Evolutionary conservation across 2,888 invertebrate species (phyloP).

Genomic region (Taphrorychus bicolor): DNA sequence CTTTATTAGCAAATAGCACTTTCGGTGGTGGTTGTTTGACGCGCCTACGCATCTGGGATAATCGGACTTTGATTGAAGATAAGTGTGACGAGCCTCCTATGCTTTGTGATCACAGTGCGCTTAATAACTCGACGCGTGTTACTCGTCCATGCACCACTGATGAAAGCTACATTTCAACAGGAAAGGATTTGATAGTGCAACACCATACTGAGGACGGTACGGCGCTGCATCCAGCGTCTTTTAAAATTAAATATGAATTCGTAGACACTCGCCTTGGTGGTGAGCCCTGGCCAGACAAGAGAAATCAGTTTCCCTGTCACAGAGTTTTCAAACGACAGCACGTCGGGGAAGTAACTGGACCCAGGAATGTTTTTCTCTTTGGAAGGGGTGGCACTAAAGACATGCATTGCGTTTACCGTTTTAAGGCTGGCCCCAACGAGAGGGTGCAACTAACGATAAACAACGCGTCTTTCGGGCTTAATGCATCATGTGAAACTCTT

Average conservation of each 20-base stretch:
- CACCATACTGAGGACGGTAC: constrained; percentile 75
- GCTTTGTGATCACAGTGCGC: constrained; percentile 81
- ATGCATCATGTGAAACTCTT: constrained; percentile 71
- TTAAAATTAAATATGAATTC: constrained; percentile 81
- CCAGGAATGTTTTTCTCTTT: constrained; percentile 80
- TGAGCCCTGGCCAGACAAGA: constrained; percentile 63
- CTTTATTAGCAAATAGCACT: constrained; percentile 52
- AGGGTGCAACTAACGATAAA: constrained; percentile 71
- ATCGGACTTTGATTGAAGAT: constrained; percentile 70
- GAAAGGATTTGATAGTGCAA: constrained; percentile 60
- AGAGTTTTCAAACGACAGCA: constrained; percentile 71
- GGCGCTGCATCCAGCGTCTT: constrained; percentile 78
- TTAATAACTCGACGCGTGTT: constrained; percentile 74
- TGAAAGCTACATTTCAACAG: constrained; percentile 78
- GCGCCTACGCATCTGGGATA: constrained; percentile 78
- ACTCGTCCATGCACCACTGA: constrained; percentile 81
- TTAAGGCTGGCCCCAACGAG: constrained; percentile 62
- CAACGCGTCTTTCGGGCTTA: constrained; percentile 76
- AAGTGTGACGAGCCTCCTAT: constrained; percentile 81
- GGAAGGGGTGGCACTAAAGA: constrained; percentile 82
- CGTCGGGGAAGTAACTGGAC: constrained; percentile 70
- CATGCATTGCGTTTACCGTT: constrained; percentile 78
- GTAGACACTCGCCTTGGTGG: constrained; percentile 77
- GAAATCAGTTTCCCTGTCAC: constrained; percentile 61
- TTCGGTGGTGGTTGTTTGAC: constrained; percentile 68